Evolutionary conservation across 2,113 vertebrate species (phyloP), one percentile per base, ranked within the genome.

Genomic region (Tauraco erythrolophus): DNA sequence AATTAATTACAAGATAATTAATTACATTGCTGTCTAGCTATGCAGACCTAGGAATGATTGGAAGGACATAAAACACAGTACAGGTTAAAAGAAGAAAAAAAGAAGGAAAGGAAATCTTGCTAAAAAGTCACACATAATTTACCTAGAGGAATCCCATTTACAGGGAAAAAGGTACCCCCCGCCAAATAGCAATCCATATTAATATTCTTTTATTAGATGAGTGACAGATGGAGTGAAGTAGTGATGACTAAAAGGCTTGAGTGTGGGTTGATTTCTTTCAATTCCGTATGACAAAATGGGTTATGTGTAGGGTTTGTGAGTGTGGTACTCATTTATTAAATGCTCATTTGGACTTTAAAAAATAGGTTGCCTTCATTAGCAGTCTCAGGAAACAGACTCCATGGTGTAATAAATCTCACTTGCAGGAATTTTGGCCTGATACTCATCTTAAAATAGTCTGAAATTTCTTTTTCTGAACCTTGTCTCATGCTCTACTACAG

Each of bases 321-420:
- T 71, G 83, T 94, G 97, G 62, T 91, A 84, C 39, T 96, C 37
- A 80, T 97, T 97, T 96, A 97, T 96, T 90, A 92, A 94, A 92
- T 91, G 76, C 37, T 96, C 33, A 62, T 97, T 96, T 97, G 83
- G 68, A 92, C 88, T 97, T 95, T 16, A 93, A 88, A 96, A 97
- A 95, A 93, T 94, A 89, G 46, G 85, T 84, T 96, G 85, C 88
- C 84, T 97, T 97, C 85, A 86, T 95, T 94, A 94, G 54, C 60
- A 89, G 88, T 70, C 51, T 91, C 2, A 11, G 79, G 85, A 97
- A 92, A 84, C 64, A 80, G 93, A 84, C 88, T 95, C 71, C 43
- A 53, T 83, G 39, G 92, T 95, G 64, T 85, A 93, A 94, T 94
- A 97, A 94, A 96, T 96, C 79, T 95, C 83, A 94, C 76, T 88